Base-by-base conservation (phyloP, 1,140 invertebrate genomes). In the Atta texana region DNA sequence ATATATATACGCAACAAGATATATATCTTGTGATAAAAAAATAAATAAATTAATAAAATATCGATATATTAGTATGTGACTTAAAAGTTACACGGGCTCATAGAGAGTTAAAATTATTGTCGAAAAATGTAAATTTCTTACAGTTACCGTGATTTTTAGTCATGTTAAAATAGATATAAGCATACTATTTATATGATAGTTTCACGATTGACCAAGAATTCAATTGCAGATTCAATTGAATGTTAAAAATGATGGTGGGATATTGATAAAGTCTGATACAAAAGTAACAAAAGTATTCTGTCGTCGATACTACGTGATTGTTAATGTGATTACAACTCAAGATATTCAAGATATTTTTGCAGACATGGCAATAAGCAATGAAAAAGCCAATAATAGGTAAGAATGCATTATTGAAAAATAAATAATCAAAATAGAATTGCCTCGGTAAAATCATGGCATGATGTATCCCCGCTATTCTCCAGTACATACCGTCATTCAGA, bases 401-500 rank as follows among this genome's bases (percentile, higher is more conserved):
- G 16, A 44, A 57, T 21, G 24, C 14, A 2, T 57, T 82, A 49
- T 34, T 21, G 18, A 44, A 68, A 71, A 39, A 18, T n/a, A 4
- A 51, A n/a, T 49, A 44, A 44, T 7, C 7, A 5, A 59, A 63
- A 7, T 49, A 24, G 34, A 18, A 57, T 74, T 71, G 53, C 1
- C 14, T 63, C 18, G 44, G 3, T 49, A 8, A 14, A 74, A 74
- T 84, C 28, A 74, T 82, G 51, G 39, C 51, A 72, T 7, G 34
- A 24, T 61, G 16, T 61, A 61, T 31, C 4, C 5, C 24, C 10
- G 59, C 44, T 64, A 77, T 85, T 55, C 39, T 53, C 10, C 6
- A 78, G 61, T 77, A 77, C 1, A 14, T 39, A 49, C 51, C 72
- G 16, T 57, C 49, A 18, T 89, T 89, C 55, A 85, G 34, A 57